These are phyloP conservation scores for Agrenia bidenticulata DNA, from an alignment of 2,888 invertebrate species.

Conservation along the genomic window DNA sequence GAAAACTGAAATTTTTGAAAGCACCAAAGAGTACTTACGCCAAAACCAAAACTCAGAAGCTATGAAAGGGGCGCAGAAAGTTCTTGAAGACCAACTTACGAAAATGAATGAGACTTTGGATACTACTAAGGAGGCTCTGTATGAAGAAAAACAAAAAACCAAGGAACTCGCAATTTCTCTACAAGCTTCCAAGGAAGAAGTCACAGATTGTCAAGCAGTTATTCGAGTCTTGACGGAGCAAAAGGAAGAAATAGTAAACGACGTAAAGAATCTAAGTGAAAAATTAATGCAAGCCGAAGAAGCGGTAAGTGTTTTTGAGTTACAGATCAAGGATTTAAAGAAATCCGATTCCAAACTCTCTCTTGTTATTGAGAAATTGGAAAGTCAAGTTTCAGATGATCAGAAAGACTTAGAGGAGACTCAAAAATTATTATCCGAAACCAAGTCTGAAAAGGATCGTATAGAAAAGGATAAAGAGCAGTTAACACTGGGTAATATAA, in stretches of 20 bases:
- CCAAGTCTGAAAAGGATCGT: neutral
- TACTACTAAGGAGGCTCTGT: neutral
- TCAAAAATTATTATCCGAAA: neutral
- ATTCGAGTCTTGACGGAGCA: neutral
- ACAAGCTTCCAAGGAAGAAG: neutral
- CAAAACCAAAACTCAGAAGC: conserved; percentile 2
- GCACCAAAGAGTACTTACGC: neutral
- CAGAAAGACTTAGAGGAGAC: neutral
- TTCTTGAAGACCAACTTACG: neutral
- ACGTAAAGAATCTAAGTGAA: neutral
- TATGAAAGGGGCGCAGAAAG: neutral
- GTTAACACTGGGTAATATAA: neutral
- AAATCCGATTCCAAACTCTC: neutral
- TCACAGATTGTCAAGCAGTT: conserved; percentile 1
- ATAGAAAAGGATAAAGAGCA: neutral
- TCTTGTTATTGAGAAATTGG: conserved; percentile 1
- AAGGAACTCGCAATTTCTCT: neutral
- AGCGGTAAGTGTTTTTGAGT: neutral
- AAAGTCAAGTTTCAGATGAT: neutral
- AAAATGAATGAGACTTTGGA: conserved; percentile 1
- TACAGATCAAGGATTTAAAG: neutral
- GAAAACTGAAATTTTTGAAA: neutral
- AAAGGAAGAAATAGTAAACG: neutral
- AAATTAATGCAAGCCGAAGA: neutral
- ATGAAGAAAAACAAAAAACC: neutral